phyloP scores from a whole-genome alignment of 2,797 vertebrate species.

The Mionectes olivaceus region DNA sequence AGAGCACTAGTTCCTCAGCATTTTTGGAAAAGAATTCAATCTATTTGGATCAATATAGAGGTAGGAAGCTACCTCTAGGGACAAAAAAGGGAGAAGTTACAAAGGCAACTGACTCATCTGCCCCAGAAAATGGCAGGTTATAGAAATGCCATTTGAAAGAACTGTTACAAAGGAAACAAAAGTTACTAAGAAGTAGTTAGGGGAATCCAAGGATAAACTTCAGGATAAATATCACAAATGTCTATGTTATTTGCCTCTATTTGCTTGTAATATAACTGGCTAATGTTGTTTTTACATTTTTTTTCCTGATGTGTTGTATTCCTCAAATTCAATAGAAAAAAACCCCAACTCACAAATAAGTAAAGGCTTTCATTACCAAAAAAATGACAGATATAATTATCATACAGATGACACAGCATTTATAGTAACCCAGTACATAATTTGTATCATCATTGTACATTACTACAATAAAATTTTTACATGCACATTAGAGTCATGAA shows the following conservation, averaged over 20 bases:
- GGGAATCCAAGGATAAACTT: background rate
- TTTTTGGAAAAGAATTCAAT: background rate
- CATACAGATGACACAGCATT: background rate
- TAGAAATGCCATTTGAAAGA: background rate
- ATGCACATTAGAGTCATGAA: conserved; percentile 11
- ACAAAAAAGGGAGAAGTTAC: background rate
- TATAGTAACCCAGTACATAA: conserved; percentile 26
- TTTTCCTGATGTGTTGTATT: background rate
- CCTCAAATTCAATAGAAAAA: conserved; percentile 21
- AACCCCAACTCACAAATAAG: background rate
- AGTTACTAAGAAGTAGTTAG: background rate
- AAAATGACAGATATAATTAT: conserved; percentile 33
- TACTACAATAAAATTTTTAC: conserved; percentile 39
- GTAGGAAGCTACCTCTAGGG: background rate
- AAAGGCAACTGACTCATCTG: background rate
- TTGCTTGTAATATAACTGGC: background rate
- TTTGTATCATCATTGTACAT: conserved; percentile 11
- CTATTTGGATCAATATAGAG: background rate
- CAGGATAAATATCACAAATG: background rate
- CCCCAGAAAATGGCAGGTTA: background rate
- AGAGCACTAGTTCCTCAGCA: background rate
- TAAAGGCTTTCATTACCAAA: conserved; percentile 34
- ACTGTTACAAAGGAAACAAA: background rate
- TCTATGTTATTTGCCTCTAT: background rate
- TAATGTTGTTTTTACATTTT: background rate